Conservation (phyloP, 2,797 vertebrate genomes). For the Apodemus agrarius region DNA sequence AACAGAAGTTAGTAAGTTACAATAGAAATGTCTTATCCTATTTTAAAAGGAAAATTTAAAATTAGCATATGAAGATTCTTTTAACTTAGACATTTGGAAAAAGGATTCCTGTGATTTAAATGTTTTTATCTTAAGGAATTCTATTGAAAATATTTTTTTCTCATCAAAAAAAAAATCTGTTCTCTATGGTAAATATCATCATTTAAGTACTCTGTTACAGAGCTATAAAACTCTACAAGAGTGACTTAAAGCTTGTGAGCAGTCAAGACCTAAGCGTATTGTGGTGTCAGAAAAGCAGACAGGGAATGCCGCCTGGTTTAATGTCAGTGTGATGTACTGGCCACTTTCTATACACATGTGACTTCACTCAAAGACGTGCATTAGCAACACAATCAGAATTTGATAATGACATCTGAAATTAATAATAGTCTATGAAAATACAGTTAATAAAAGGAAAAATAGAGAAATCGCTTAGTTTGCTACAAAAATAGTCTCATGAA, state of each 20-base stretch:
- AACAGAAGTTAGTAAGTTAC: neutral
- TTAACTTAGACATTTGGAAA: neutral
- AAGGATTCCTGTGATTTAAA: neutral
- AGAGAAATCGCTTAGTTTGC: neutral
- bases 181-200: neutral
- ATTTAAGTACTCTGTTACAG: neutral
- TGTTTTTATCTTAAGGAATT: conserved; percentile 3
- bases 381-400: neutral
- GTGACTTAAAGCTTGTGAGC: conserved; percentile 37
- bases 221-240: conserved; percentile 54
- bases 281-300: neutral
- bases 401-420: neutral
- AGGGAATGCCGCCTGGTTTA: neutral
- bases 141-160: neutral
- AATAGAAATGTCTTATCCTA: neutral
- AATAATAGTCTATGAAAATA: neutral
- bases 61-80: conserved; percentile 22
- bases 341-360: neutral
- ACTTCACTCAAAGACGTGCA: neutral
- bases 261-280: neutral
- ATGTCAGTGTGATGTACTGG: neutral
- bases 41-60: neutral
- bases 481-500: neutral
- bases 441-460: neutral
- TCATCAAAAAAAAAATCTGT: neutral